Evolutionary conservation across 2,888 invertebrate genomes (phyloP), one percentile per base, ranked within the genome.

Genomic region (Acanthosoma haemorrhoidale): DNA sequence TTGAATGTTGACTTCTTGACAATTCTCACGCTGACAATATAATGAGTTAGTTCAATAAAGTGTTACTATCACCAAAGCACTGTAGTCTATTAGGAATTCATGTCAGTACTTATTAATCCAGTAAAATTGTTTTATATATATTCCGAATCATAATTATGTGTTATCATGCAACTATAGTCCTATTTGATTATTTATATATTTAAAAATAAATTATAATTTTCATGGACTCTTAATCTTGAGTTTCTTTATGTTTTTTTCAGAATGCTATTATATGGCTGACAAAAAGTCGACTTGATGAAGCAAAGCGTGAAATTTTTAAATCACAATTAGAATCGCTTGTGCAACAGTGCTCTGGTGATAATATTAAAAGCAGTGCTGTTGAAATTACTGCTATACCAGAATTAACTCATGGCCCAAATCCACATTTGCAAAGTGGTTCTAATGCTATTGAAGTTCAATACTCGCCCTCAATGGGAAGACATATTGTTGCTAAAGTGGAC

Each of bases 401-500:
- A 3, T 38, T 74, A 2, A 61, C 71, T 8, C 68, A 68, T 68
- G 31, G 38, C n/a, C 60, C 60, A 15, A 71, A 72, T 21, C 38
- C 66, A 18, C 59, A 70, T 21, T 70, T 74, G 39, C 64, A 84
- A 32, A 85, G 86, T 77, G 88, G 90, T 25, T 86, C 87, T 21
- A 80, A 84, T 61, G 86, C 87, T 73, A 77, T 92, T 34, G 81
- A 83, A 76, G 82, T 90, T 69, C 80, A 84, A n/a, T 83, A 82
- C 71, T 83, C 80, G 32, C 76, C 84, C 13, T 70, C 73, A 59
- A 75, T 86, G 80, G 93, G 93, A 0, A 83, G 92, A 57, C 88
- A 87, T 78, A 81, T 94, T 4, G 80, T 88, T 63, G 88, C 91
- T 1, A 84, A 83, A 16, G 83, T 84, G 71, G 84, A 88, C 77